A percentile compares a stretch with the other conserved stretches of the same genome.
Conservation (phyloP, 2,888 invertebrate species). For the Sphinx pinastri region DNA sequence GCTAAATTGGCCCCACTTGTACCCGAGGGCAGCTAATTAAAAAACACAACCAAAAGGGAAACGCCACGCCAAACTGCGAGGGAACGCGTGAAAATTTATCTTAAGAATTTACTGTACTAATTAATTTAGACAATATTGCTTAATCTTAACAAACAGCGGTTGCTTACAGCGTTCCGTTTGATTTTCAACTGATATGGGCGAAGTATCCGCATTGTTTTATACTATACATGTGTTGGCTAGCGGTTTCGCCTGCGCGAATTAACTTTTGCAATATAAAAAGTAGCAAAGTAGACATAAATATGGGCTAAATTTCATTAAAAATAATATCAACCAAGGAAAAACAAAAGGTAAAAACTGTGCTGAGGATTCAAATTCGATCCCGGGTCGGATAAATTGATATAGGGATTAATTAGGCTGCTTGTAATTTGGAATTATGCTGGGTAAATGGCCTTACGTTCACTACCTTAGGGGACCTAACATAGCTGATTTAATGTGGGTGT, state of each 20-base stretch:
- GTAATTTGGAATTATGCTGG: too few relatives aligned
- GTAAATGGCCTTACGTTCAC: too few relatives aligned
- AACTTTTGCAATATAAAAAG: too few relatives aligned
- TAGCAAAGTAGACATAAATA: too few relatives aligned
- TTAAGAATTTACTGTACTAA: constrained; percentile 5
- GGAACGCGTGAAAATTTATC: background rate
- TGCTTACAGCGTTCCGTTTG: background rate
- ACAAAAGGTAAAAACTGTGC: background rate
- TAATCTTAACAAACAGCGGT: background rate
- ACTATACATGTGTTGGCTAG: too few relatives aligned
- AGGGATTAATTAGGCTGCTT: too few relatives aligned
- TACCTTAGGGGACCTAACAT: too few relatives aligned
- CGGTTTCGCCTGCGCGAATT: too few relatives aligned
- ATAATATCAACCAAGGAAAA: background rate
- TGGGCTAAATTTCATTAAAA: too few relatives aligned
- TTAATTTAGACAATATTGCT: background rate
- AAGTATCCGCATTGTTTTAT: too few relatives aligned
- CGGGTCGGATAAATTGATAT: background rate
- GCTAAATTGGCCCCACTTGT: constrained; percentile 10
- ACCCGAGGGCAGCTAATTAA: constrained; percentile 22
- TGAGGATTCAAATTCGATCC: background rate
- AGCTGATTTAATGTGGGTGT: too few relatives aligned
- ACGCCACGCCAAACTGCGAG: background rate
- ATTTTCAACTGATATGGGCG: background rate
- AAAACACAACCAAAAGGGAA: constrained; percentile 23